Evolutionary conservation across 2,113 vertebrate genomes (phyloP).

Genomic region (Procavia capensis): DNA sequence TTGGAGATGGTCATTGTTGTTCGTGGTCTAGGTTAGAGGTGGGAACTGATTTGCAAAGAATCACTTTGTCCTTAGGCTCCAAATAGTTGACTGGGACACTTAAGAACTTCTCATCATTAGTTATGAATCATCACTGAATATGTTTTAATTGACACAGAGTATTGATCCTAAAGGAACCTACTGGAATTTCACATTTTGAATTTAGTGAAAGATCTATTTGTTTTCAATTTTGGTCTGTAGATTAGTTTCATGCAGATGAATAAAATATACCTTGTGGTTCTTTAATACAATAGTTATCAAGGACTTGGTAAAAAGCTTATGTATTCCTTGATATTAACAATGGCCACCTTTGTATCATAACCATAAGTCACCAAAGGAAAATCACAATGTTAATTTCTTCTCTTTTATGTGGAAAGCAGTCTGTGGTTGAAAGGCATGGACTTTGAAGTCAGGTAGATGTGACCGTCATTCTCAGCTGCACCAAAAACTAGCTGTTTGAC

Average conservation of each 20-base stretch:
- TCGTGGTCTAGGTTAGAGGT: background rate
- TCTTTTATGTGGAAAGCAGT: background rate
- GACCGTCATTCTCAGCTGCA: background rate
- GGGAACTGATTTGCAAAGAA: background rate
- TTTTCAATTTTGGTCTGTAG: background rate
- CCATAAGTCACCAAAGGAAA: background rate
- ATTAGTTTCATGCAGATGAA: background rate
- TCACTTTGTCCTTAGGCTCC: background rate
- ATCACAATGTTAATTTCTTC: background rate
- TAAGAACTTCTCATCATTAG: background rate
- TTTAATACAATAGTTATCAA: background rate
- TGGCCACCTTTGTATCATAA: background rate
- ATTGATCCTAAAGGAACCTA: background rate
- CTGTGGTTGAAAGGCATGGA: background rate
- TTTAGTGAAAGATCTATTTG: background rate
- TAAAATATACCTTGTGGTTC: background rate
- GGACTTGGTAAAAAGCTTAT: background rate
- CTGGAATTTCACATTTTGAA: background rate
- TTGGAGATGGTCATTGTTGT: background rate
- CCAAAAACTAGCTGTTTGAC: background rate
- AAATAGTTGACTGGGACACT: background rate
- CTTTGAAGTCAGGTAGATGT: background rate
- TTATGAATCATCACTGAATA: background rate
- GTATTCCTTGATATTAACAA: background rate
- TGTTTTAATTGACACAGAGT: background rate